Conservation (phyloP, 2,888 invertebrate genomes). For the Sphaerophoria taeniata region DNA sequence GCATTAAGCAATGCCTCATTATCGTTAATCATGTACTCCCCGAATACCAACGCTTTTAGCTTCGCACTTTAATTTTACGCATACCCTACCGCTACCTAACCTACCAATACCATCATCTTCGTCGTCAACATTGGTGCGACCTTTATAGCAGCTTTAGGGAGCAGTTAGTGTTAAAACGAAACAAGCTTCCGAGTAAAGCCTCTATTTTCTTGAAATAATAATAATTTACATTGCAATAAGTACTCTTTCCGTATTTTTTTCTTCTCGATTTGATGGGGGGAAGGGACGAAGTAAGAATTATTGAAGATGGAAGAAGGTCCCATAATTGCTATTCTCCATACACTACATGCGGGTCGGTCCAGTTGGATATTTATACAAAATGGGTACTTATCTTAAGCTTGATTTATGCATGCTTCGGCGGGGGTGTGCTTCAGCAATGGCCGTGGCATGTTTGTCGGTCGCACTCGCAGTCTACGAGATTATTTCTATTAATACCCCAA, state of each 20-base stretch:
- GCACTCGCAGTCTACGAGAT: constrained; percentile 15
- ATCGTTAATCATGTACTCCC: constrained; percentile 63
- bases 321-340: constrained; percentile 40
- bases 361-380: constrained; percentile 21
- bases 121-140: too few species aligned
- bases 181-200: neutral
- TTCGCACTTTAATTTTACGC: constrained; percentile 4
- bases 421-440: too few species aligned
- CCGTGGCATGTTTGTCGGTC: too few species aligned
- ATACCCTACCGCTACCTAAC: too few species aligned
- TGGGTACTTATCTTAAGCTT: constrained; percentile 36
- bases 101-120: too few species aligned
- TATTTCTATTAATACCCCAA: constrained; percentile 21
- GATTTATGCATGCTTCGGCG: constrained; percentile 11
- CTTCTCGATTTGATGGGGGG: neutral
- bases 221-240: constrained; percentile 42
- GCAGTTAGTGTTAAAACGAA: too few species aligned
- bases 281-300: too few species aligned
- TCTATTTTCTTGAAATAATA: constrained; percentile 31
- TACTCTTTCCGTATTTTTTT: neutral
- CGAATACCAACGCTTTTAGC: constrained; percentile 22
- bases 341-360: too few species aligned
- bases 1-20: constrained; percentile 55
- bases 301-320: constrained; percentile 10
- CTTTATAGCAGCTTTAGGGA: too few species aligned